Evolutionary conservation across 2,888 invertebrate species (phyloP), one percentile per base, ranked within the genome.

Genomic region (Lamproptera curius): DNA sequence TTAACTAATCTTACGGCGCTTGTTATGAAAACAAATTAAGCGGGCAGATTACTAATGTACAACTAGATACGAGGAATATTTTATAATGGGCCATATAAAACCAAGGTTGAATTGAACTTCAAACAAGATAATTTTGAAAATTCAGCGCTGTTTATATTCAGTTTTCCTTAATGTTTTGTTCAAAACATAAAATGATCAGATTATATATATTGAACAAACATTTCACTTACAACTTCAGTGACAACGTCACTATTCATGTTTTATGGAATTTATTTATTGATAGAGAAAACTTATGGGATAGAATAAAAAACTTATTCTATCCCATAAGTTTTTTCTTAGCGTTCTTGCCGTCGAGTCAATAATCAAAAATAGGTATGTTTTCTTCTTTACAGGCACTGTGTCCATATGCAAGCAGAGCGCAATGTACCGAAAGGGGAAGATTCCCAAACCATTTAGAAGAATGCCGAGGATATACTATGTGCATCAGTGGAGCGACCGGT

Each of bases 401-500:
- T 51, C 58, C 67, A 40, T 56, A 60, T 26, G 62, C 61, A 6
- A 72, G 65, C 53, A 45, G 62, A 46, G 70, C 68, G 1, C 46
- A 69, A 46, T 86, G 86, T 49, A 67, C 61, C 0, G 52, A 65
- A 0, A 67, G 70, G 11, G 86, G 85, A 45, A 73, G 76, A 51
- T 86, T 74, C 48, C 76, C 81, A 1, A 76, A 81, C 53, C 67
- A 78, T 39, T 63, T 68, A 14, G 58, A 63, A 2, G 70, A 76
- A 39, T 87, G 87, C 48, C 63, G 73, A 2, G 83, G 83, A 0
- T 85, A 73, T 55, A 73, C 76, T n/a, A 76, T 83, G 60, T 87
- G 87, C 46, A 58, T 85, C 0, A 58, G 60, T 5, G 72, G 70
- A 1, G 55, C 63, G 0, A 58, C 56, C 1, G 67, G 62, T 10